A percentile compares a stretch with the other conserved stretches of the same genome.
phyloP scores from a whole-genome alignment of 2,888 invertebrate genomes.

The Phlogophora meticulosa region DNA sequence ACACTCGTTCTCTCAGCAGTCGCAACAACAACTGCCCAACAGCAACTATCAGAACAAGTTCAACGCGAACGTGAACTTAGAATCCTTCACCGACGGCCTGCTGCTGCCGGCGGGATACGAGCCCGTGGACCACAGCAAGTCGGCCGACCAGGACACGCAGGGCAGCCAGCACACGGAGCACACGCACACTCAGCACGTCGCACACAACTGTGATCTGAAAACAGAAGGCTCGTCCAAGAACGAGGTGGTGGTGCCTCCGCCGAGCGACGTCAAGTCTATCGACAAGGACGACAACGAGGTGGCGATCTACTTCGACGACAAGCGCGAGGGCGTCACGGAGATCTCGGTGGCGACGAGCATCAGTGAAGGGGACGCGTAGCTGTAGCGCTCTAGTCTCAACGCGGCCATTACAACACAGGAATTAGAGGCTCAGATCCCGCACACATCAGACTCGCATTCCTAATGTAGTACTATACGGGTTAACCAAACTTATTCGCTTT shows the following conservation, averaged over 20 bases:
- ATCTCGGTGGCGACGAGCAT: constrained; percentile 88
- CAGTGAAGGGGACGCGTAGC: constrained; percentile 82
- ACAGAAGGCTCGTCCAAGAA: constrained; percentile 85
- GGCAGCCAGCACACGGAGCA: constrained; percentile 72
- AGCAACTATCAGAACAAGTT: constrained; percentile 47
- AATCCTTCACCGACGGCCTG: constrained; percentile 76
- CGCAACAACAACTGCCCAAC: constrained; percentile 55
- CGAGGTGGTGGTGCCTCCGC: constrained; percentile 83
- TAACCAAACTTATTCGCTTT: not conserved
- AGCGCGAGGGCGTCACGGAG: constrained; percentile 83
- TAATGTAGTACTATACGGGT: too few species aligned
- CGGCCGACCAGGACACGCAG: constrained; percentile 76
- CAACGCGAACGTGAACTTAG: constrained; percentile 58
- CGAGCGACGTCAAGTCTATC: constrained; percentile 73
- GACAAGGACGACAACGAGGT: constrained; percentile 91
- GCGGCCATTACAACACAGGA: constrained; percentile 56
- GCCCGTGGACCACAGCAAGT: constrained; percentile 80
- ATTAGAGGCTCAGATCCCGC: too few species aligned
- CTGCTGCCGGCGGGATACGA: constrained; percentile 86
- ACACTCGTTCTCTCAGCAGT: too few species aligned
- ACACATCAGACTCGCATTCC: too few species aligned
- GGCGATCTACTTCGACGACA: constrained; percentile 90
- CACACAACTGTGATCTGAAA: constrained; percentile 84
- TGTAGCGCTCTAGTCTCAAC: constrained; percentile 75
- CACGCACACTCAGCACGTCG: constrained; percentile 68